phyloP scores from a whole-genome alignment of 2,797 vertebrate species.

The Pseudochromis fuscus region DNA sequence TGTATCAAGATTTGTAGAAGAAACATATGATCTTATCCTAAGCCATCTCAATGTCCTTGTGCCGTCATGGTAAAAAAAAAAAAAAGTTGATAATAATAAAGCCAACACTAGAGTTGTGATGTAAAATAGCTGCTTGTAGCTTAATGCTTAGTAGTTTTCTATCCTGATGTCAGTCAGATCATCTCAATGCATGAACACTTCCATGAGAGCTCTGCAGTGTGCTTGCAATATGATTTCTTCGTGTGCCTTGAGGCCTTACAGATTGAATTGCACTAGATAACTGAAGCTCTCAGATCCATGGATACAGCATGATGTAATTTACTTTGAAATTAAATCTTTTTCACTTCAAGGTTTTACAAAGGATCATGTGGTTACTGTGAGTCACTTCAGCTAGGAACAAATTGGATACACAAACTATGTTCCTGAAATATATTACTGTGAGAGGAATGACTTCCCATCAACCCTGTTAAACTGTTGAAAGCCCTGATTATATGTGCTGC shows the following conservation, averaged over 20 bases:
- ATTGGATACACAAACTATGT: constrained; percentile 7
- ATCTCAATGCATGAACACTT: constrained; percentile 17
- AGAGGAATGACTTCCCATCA: constrained; percentile 41
- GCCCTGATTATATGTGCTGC: constrained; percentile 35
- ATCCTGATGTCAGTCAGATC: constrained; percentile 11
- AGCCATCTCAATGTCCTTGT: not conserved
- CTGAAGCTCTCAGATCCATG: constrained; percentile 28
- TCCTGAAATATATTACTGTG: constrained; percentile 9
- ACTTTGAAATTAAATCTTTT: constrained; percentile 57
- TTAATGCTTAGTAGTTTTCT: constrained; percentile 1
- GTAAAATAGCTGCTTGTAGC: not conserved
- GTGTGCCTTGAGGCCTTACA: constrained; percentile 32
- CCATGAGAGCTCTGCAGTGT: constrained; percentile 6
- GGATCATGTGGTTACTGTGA: constrained; percentile 3
- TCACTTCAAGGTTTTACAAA: constrained; percentile 24
- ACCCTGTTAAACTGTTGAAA: constrained; percentile 20
- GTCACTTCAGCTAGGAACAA: not conserved
- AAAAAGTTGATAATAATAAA: not conserved
- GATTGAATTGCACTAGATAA: constrained; percentile 41
- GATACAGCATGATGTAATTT: constrained; percentile 35
- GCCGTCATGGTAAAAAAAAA: constrained; percentile 13
- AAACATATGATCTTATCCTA: not conserved
- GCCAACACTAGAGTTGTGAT: constrained; percentile 13
- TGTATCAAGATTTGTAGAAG: not conserved
- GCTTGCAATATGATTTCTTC: constrained; percentile 10